phyloP scores from a whole-genome alignment of 2,113 vertebrate genomes.

The Rynchops niger region DNA sequence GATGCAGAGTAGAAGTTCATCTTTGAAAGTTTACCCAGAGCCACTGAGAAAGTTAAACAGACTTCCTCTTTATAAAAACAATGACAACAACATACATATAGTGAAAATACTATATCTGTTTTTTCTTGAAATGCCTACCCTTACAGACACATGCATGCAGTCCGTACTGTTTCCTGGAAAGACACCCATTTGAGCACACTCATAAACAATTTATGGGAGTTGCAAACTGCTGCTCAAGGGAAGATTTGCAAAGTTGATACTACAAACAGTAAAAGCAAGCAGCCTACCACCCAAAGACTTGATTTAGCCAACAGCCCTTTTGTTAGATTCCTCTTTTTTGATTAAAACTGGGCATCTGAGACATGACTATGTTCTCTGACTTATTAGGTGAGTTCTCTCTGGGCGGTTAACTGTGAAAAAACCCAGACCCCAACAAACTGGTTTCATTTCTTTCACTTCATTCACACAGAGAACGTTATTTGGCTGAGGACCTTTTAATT shows the following conservation, averaged over 20 bases:
- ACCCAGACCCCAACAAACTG: fast-evolving
- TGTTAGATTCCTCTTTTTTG: neutral
- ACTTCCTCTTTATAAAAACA: neutral
- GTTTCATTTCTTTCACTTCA: neutral
- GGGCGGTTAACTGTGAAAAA: neutral
- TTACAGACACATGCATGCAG: fast-evolving
- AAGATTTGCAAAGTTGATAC: slow-evolving; percentile 8
- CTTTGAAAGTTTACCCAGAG: neutral
- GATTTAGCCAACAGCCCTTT: neutral
- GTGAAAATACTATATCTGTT: neutral
- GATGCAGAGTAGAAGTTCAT: neutral
- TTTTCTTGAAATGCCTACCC: neutral
- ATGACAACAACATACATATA: neutral
- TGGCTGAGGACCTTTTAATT: neutral
- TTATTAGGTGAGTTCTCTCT: neutral
- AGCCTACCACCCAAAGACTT: neutral
- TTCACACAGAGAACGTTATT: neutral
- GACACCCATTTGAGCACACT: neutral
- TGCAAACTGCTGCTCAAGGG: neutral
- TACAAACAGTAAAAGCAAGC: neutral
- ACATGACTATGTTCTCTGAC: neutral
- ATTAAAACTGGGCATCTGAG: neutral
- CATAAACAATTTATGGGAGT: neutral
- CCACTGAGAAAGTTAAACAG: neutral
- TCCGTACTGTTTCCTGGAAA: neutral